Evolutionary conservation across 2,113 vertebrate genomes (phyloP).

Genomic region (Edolisoma coerulescens): DNA sequence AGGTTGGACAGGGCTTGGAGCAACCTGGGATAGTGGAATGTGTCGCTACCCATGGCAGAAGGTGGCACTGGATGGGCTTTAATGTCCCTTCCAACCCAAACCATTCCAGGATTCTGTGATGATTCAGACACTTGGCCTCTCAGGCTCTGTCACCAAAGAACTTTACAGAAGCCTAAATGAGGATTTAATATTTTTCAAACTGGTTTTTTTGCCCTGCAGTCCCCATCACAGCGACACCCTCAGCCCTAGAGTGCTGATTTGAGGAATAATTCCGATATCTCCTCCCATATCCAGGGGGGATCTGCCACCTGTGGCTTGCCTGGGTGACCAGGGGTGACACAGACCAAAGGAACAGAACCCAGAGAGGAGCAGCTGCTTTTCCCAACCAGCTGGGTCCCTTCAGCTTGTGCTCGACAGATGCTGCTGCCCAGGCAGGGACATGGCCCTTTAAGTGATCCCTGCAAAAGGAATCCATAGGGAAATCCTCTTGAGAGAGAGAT

Average conservation of each 20-base stretch:
- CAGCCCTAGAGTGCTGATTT: not conserved
- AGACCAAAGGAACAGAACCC: too few species aligned
- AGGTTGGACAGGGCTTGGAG: not conserved
- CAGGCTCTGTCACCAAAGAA: not conserved
- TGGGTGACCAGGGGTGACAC: not conserved
- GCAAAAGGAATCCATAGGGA: not conserved
- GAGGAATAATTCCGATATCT: not conserved
- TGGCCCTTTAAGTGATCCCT: not conserved
- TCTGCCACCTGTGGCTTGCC: not conserved
- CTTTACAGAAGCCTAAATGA: not conserved
- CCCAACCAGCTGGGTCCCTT: not conserved
- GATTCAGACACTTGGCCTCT: not conserved
- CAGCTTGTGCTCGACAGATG: not conserved
- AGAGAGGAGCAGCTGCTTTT: not conserved
- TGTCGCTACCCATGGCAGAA: not conserved
- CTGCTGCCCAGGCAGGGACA: not conserved
- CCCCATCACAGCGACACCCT: not conserved
- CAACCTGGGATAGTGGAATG: rapidly evolving
- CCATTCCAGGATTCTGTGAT: not conserved
- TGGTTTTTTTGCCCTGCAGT: not conserved
- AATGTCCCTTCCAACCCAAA: not conserved
- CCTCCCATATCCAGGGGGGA: not conserved
- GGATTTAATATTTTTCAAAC: not conserved
- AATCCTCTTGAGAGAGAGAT: not conserved
- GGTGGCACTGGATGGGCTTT: not conserved